Percentiles rank a stretch among this genome's conserved stretches.
Evolutionary conservation across 2,113 vertebrate genomes (phyloP).

Genomic region (Caranx ignobilis): DNA sequence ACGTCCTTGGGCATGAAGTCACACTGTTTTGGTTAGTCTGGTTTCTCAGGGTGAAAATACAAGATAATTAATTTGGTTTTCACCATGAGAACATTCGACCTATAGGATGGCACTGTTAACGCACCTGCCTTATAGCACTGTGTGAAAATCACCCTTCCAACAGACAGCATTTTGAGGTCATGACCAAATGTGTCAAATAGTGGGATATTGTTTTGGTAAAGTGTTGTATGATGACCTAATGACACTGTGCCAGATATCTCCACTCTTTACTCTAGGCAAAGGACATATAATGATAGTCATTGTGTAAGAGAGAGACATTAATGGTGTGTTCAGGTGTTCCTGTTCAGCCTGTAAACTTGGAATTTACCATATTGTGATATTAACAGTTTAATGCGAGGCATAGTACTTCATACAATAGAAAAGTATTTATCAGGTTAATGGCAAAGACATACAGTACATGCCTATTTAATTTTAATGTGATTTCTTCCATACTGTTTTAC

Average conservation of each 20-base stretch:
- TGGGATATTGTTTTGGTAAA: background rate
- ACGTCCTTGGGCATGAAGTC: slow-evolving; percentile 76
- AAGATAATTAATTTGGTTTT: slow-evolving; percentile 69
- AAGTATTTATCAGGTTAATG: background rate
- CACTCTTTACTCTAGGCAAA: too few species aligned
- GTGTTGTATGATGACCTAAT: background rate
- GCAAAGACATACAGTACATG: background rate
- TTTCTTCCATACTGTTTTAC: background rate
- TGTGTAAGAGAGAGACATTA: too few species aligned
- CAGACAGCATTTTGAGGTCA: background rate
- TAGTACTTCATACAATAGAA: background rate
- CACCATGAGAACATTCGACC: slow-evolving; percentile 40
- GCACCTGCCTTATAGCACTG: slow-evolving; percentile 13
- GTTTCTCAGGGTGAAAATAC: slow-evolving; percentile 63
- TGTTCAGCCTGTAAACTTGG: too few species aligned
- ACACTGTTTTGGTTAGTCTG: slow-evolving; percentile 61
- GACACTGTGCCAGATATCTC: background rate
- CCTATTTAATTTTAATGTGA: background rate
- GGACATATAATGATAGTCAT: background rate
- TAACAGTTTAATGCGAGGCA: background rate
- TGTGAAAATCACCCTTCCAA: slow-evolving; percentile 10
- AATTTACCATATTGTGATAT: too few species aligned
- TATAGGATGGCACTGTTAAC: slow-evolving; percentile 16
- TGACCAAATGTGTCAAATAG: background rate
- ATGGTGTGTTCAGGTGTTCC: too few species aligned